Evolutionary conservation across 1,140 invertebrate genomes (phyloP), one percentile per base, ranked within the genome.

Genomic region (Cherax destructor): DNA sequence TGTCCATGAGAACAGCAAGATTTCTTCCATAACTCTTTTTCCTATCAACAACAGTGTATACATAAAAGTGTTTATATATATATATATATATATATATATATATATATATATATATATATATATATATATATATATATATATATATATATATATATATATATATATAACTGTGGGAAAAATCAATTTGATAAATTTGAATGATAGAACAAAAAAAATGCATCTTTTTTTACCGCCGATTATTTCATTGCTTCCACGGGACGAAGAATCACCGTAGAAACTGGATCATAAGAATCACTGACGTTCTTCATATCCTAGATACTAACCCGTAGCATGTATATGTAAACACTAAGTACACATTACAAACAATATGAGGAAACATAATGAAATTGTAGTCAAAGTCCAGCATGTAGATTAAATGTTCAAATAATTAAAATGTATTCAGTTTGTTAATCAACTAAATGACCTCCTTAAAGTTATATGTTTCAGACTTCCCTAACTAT

Each of bases 141-240:
- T 81, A 52, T 81, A 81, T 81, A 81, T 81, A 81, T 81, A 81
- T 81, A 81, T 81, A 81, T 81, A 81, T 81, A 81, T 81, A 81
- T 81, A 81, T 81, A 61, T 81, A 81, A 59, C 47, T 81, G 16
- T 81, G 0, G 30, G 30, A 41, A 41, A 41, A 41, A 41, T 41
- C 30, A 41, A 41, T 41, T 41, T 41, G 30, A 41, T 41, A 41
- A 41, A 41, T 41, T 41, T 41, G 30, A 41, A 41, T 0, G 30
- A 41, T 41, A 41, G 30, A 41, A 41, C 2, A 41, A 41, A 41
- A 41, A 41, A 0, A 41, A 41, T 41, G 30, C 30, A 41, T 41
- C 30, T 41, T 41, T 41, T 41, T 41, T 41, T 41, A 41, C 30
- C 30, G 30, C 30, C 30, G 30, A 41, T 41, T 41, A 41, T 41